A percentile compares a stretch with the other conserved stretches of the same genome.
These are phyloP conservation scores for Conops quadrifasciatus DNA, from an alignment of 2,888 invertebrate species.

Conservation along the genomic window DNA sequence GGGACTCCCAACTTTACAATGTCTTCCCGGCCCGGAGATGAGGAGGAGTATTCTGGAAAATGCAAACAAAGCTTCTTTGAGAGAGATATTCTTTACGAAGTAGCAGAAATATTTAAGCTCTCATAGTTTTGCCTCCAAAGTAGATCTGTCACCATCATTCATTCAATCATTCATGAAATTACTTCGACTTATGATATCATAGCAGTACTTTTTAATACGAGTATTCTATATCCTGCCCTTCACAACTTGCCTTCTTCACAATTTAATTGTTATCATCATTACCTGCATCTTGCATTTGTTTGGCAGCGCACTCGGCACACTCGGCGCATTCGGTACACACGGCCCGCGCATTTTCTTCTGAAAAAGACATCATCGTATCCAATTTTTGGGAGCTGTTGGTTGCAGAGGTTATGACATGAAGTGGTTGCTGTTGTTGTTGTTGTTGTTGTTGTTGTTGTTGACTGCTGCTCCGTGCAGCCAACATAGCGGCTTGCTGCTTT, in stretches of 20 bases:
- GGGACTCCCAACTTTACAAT: constrained; percentile 59
- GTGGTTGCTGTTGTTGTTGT: constrained; percentile 41
- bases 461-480: constrained; percentile 64
- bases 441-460: constrained; percentile 43
- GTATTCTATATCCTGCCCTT: no score
- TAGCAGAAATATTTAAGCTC: no score
- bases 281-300: constrained; percentile 64
- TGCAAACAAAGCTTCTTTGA: no score
- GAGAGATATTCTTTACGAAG: no score
- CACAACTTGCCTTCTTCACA: no score
- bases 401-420: constrained; percentile 38
- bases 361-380: constrained; percentile 43
- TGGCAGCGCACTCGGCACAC: constrained; percentile 65
- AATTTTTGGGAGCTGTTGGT: constrained; percentile 31
- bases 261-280: constrained; percentile 40
- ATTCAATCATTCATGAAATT: no score
- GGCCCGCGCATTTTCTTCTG: constrained; percentile 59
- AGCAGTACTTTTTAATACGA: no score
- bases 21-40: constrained; percentile 61
- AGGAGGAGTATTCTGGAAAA: constrained; percentile 59
- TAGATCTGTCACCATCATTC: no score
- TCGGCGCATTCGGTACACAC: constrained; percentile 65
- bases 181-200: no score
- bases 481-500: constrained; percentile 68
- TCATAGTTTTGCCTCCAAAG: no score